Evolutionary conservation across 1,140 invertebrate species (phyloP).

Genomic region (Nasonia vitripennis): DNA sequence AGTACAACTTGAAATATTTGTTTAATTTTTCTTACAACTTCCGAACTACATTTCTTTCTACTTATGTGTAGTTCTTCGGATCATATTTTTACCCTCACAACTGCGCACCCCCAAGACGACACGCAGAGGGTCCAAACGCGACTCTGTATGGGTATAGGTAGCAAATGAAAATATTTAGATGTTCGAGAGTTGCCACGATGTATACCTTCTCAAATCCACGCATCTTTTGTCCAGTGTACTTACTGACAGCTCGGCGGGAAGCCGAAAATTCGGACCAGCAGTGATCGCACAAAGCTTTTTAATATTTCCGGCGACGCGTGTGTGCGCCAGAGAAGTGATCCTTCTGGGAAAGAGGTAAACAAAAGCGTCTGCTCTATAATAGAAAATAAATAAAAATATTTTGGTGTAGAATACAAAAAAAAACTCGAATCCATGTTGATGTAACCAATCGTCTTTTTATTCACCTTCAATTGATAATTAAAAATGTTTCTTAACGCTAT

Average conservation of each 20-base stretch:
- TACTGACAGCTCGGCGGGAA: conserved; percentile 35
- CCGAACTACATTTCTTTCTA: too few relatives aligned
- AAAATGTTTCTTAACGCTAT: conserved; percentile 50
- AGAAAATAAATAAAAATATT: background rate
- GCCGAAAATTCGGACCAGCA: background rate
- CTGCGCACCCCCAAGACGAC: background rate
- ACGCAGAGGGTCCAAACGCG: conserved; percentile 30
- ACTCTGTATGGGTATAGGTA: background rate
- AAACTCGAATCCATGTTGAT: background rate
- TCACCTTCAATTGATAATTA: conserved; percentile 44
- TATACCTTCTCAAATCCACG: background rate
- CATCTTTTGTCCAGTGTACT: conserved; percentile 9
- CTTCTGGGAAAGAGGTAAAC: background rate
- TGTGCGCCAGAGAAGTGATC: background rate
- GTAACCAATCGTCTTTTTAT: conserved; percentile 51
- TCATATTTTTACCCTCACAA: background rate
- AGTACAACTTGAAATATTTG: too few relatives aligned
- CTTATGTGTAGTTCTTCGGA: too few relatives aligned
- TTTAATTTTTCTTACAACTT: too few relatives aligned
- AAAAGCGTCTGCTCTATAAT: background rate
- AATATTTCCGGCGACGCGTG: conserved; percentile 36
- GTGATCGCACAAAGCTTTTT: conserved; percentile 1
- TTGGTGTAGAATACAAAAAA: background rate
- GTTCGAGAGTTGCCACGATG: conserved; percentile 50
- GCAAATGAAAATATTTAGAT: conserved; percentile 70